A percentile compares a stretch with the other conserved stretches of the same genome.
phyloP scores from a whole-genome alignment of 2,888 invertebrate genomes.

The Hydroisotoma schaefferi region DNA sequence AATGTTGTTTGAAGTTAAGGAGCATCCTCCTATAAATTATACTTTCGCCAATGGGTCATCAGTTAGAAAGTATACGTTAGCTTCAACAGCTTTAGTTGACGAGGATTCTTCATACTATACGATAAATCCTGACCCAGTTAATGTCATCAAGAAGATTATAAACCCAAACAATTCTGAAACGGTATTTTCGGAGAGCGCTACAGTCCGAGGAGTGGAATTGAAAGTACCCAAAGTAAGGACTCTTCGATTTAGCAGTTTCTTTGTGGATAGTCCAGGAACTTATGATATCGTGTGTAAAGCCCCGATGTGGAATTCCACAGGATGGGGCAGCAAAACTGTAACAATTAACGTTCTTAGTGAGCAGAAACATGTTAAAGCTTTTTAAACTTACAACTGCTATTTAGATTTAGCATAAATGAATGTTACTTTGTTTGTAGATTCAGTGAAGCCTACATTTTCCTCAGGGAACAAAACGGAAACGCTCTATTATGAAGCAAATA shows the following conservation, averaged over 20 bases:
- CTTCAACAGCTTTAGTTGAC: background rate
- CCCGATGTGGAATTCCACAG: slow-evolving; percentile 26
- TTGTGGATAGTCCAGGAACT: slow-evolving; percentile 13
- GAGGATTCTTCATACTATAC: background rate
- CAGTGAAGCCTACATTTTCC: background rate
- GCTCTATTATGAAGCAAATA: slow-evolving; percentile 21
- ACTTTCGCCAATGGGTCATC: no score
- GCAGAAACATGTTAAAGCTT: no score
- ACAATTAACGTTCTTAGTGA: background rate
- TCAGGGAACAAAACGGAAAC: slow-evolving; percentile 24
- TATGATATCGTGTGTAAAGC: slow-evolving; percentile 25
- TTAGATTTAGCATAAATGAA: no score
- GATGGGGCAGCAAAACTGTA: slow-evolving; percentile 14
- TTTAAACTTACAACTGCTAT: no score
- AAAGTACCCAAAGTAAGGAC: background rate
- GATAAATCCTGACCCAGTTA: no score
- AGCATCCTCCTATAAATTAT: no score
- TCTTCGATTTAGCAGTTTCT: background rate
- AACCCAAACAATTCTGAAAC: no score
- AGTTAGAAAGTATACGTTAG: no score
- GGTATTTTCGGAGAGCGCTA: background rate
- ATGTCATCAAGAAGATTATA: background rate
- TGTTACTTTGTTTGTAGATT: background rate
- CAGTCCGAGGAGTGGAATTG: slow-evolving; percentile 14
- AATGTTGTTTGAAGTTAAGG: slow-evolving; percentile 17